Evolutionary conservation across 2,113 vertebrate species (phyloP), one percentile per base, ranked within the genome.

Genomic region (Nerophis lumbriciformis): DNA sequence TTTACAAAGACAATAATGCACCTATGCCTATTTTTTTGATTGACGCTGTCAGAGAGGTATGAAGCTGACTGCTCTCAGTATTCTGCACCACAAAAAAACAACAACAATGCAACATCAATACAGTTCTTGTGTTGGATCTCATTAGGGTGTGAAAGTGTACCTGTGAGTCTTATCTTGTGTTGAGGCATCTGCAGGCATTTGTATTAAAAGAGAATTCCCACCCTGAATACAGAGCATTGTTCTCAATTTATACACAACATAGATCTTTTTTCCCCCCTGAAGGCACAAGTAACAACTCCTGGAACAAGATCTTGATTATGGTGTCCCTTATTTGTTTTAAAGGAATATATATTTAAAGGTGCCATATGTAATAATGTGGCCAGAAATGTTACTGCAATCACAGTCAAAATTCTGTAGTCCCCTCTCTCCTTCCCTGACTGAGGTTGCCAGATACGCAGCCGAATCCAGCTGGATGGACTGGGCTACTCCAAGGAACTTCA

Each of bases 261-360:
- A 73, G 14, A 59, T 60, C 28, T 28, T 28, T 73, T 11, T 45
- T 42, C 10, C 51, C 64, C 52, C 16, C 47, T 2, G 53, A 63
- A 68, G 69, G 65, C 55, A 72, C 61, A 65, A 12, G 73, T 49
- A 59, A 73, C 66, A 72, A 61, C 48, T 42, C 52, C 50, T n/a
- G 13, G 2, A 59, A 50, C 61, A 52, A 61, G 58, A 78, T 45
- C 4, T 45, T 45, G 42, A 11, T 45, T 45, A 12, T 45, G 53
- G 50, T 73, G 54, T 66, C 63, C 68, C 39, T 48, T 44, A 72
- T 55, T 28, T 28, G 1, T 28, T 28, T 28, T 28, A 28, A 28
- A 28, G 28, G 28, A 28, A 28, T 28, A 28, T 28, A 28, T 28
- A 4, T 28, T 28, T 28, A 28, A 28, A 28, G 28, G 28, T 28